Evolutionary conservation across 1,140 invertebrate genomes (phyloP).

Genomic region (Drosophila lini): DNA sequence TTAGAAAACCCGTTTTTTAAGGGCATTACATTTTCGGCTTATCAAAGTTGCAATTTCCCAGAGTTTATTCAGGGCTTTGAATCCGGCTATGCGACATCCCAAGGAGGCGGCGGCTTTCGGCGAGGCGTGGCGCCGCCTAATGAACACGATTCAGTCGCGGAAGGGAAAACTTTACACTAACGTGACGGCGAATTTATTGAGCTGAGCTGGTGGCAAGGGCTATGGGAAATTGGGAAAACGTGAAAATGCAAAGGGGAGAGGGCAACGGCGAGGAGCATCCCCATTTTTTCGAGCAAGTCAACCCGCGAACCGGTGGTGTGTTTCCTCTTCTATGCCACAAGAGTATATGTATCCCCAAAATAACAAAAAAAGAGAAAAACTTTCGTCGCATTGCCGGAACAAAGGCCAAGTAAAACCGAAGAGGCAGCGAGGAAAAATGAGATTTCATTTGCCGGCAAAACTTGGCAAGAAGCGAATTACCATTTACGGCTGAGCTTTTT

Average conservation of each 20-base stretch:
- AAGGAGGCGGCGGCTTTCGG: constrained; percentile 11
- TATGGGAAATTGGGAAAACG: constrained; percentile 34
- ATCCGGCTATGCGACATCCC: neutral
- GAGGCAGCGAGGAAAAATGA: constrained; percentile 4
- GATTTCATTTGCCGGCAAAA: constrained; percentile 52
- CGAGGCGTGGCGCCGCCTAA: constrained; percentile 40
- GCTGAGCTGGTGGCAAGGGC: constrained; percentile 27
- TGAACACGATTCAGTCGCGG: constrained; percentile 40
- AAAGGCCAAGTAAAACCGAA: constrained; percentile 18
- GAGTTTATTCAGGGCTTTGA: constrained; percentile 10
- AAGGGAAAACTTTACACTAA: constrained; percentile 50
- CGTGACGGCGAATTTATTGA: constrained; percentile 53
- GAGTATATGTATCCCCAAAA: constrained; percentile 26
- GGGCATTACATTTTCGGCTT: constrained; percentile 4
- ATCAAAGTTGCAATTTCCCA: neutral
- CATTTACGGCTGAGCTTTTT: constrained; percentile 41
- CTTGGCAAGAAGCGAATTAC: constrained; percentile 44
- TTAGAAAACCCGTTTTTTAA: neutral
- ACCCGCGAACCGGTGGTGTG: constrained; percentile 46
- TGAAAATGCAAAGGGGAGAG: constrained; percentile 19
- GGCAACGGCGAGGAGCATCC: constrained; percentile 35
- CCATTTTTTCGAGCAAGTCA: constrained; percentile 43
- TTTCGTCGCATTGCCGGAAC: constrained; percentile 49
- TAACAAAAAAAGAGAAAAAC: constrained; percentile 9
- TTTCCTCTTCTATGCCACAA: constrained; percentile 13